Evolutionary conservation across 2,888 invertebrate genomes (phyloP).

Genomic region (Hirtodrosophila cameraria): DNA sequence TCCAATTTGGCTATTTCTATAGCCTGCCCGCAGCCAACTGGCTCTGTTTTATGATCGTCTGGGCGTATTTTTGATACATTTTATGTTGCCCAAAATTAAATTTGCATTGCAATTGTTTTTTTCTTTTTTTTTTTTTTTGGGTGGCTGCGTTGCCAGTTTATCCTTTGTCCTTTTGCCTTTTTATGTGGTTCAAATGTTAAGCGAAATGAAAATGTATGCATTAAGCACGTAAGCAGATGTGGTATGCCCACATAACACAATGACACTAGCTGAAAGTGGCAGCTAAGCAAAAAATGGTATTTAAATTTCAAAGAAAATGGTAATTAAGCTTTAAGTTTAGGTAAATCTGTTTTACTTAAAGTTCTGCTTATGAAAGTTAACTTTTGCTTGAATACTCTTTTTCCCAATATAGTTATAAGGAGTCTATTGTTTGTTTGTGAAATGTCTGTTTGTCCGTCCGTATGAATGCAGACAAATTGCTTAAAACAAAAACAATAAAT

Average conservation of each 20-base stretch:
- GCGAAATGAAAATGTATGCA: conserved; percentile 29
- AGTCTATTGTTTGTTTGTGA: no score
- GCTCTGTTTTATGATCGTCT: conserved; percentile 46
- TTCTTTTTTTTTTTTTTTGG: no score
- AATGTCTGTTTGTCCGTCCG: no score
- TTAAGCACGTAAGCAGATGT: conserved; percentile 26
- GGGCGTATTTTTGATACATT: conserved; percentile 37
- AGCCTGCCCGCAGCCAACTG: not conserved
- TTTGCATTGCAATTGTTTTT: conserved; percentile 67
- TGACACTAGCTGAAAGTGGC: conserved; percentile 29
- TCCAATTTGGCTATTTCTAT: not conserved
- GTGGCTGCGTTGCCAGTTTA: conserved; percentile 38
- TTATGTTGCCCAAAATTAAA: conserved; percentile 70
- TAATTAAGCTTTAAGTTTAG: no score
- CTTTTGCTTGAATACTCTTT: no score
- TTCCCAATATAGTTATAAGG: no score
- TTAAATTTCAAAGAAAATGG: no score
- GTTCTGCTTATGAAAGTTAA: no score
- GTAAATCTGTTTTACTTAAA: no score
- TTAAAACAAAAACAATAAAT: no score
- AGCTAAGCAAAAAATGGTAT: not conserved
- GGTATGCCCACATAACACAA: not conserved
- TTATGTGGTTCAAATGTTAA: conserved; percentile 17
- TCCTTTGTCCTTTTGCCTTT: conserved; percentile 20
- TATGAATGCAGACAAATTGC: no score